phyloP scores from a whole-genome alignment of 2,888 invertebrate species.

The Machimus rusticus region DNA sequence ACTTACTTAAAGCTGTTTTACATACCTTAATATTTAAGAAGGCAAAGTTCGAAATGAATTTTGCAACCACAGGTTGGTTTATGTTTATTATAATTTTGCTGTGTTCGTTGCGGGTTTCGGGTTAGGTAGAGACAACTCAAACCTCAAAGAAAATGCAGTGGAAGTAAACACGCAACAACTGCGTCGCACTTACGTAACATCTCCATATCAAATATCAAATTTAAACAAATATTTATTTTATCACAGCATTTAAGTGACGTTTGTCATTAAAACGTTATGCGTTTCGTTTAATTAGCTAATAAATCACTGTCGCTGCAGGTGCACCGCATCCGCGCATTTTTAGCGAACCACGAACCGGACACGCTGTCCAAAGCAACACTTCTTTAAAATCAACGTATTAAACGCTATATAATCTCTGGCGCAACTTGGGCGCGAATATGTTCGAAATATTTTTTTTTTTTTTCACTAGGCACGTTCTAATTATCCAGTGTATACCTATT shows the following conservation, averaged over 20 bases:
- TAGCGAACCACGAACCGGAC: neutral
- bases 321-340: neutral
- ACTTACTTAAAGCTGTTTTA: neutral
- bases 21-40: neutral
- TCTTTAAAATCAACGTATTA: neutral
- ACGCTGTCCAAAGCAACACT: neutral
- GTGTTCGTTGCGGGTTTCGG: neutral
- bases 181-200: constrained; percentile 7
- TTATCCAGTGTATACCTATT: constrained; percentile 29
- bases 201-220: constrained; percentile 24
- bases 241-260: constrained; percentile 47
- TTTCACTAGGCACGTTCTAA: constrained; percentile 47
- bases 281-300: constrained; percentile 17
- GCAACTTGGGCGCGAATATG: constrained; percentile 37
- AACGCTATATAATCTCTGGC: neutral
- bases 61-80: neutral
- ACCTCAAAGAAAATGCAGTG: constrained; percentile 11
- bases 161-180: constrained; percentile 5
- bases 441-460: constrained; percentile 4
- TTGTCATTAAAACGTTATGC: constrained; percentile 32
- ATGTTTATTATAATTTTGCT: neutral
- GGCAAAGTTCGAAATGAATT: neutral
- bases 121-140: neutral
- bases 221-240: constrained; percentile 41
- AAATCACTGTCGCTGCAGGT: neutral